Evolutionary conservation across 2,797 vertebrate genomes (phyloP).

Genomic region (Molossus alvarezi): DNA sequence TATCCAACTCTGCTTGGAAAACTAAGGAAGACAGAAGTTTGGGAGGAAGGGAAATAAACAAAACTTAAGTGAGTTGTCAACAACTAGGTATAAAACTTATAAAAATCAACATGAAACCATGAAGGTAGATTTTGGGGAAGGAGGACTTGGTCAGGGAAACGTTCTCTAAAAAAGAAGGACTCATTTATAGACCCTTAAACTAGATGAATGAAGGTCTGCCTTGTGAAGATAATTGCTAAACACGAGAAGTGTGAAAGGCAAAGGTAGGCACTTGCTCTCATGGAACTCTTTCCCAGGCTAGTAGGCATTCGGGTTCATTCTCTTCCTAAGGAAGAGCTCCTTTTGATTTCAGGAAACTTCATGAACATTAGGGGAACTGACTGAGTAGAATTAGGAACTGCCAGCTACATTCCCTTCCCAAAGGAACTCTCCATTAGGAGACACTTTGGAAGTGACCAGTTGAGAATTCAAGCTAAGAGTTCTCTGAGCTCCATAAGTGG

Average conservation of each 20-base stretch:
- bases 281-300: not conserved
- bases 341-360: not conserved
- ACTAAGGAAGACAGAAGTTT: constrained; percentile 34
- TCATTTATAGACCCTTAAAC: not conserved
- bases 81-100: constrained; percentile 41
- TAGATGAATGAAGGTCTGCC: not conserved
- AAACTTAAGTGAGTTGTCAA: constrained; percentile 24
- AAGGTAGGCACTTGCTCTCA: not conserved
- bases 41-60: constrained; percentile 32
- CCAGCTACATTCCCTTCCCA: not conserved
- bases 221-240: not conserved
- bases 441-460: not conserved
- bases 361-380: not conserved
- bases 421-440: not conserved
- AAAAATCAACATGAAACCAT: constrained; percentile 30
- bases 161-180: not conserved
- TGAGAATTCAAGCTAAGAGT: not conserved
- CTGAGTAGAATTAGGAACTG: not conserved
- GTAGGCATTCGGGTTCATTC: not conserved
- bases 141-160: not conserved
- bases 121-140: not conserved
- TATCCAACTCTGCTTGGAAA: constrained; percentile 6
- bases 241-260: not conserved
- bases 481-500: not conserved
- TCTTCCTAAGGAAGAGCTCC: not conserved